These are phyloP conservation scores for Tupaia tana DNA, from an alignment of 2,113 vertebrate genomes.

Conservation along the genomic window DNA sequence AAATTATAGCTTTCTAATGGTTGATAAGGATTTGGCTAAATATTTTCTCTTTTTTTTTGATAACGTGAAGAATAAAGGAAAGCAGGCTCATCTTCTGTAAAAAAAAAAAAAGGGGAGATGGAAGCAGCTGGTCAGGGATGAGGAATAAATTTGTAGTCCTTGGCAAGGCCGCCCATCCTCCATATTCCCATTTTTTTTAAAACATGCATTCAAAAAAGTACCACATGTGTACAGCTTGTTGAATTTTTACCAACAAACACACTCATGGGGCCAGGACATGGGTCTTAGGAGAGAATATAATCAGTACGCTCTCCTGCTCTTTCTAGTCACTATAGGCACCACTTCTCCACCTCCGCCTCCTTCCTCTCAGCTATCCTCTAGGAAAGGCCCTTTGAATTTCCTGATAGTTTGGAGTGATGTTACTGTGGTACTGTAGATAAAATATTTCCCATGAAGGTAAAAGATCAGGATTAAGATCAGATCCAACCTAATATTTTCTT, in stretches of 20 bases:
- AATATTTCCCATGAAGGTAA: not conserved
- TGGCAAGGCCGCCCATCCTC: not conserved
- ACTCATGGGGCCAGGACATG: not conserved
- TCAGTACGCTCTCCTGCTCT: rapidly evolving
- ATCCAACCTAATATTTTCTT: not conserved
- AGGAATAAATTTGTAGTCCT: not conserved
- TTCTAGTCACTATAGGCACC: too few species aligned
- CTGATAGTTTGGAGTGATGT: not conserved
- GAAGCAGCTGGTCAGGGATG: not conserved
- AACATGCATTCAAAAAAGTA: not conserved
- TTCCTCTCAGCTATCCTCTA: not conserved
- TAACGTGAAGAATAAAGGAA: not conserved
- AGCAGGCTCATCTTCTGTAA: not conserved
- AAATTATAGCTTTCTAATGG: not conserved
- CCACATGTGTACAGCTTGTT: not conserved
- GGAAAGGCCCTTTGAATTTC: not conserved
- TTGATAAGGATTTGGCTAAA: conserved; percentile 25
- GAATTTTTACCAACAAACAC: not conserved
- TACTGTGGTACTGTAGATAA: not conserved
- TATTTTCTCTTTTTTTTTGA: not conserved
- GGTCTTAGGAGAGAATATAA: not conserved
- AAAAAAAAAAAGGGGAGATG: not conserved
- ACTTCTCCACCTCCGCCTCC: not conserved
- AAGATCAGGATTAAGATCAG: not conserved
- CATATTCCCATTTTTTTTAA: not conserved